Conservation (phyloP, 2,113 vertebrate species). For the Chaetops frenatus region DNA sequence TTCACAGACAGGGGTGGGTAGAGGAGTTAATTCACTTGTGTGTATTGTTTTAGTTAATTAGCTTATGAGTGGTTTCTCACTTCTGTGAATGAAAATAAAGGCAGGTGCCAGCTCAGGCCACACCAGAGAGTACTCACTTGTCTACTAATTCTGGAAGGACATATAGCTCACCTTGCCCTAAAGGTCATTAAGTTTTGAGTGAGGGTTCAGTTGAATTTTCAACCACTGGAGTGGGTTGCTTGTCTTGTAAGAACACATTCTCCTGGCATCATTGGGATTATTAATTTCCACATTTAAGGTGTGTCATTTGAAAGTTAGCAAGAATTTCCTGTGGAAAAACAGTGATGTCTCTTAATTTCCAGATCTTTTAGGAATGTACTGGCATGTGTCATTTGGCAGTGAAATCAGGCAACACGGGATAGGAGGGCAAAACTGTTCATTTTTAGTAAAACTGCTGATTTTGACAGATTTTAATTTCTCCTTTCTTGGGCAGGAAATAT, state of each 20-base stretch:
- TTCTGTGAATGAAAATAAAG: neutral
- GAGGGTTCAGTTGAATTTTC: neutral
- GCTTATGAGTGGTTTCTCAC: neutral
- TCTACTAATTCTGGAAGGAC: neutral
- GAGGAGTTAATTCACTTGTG: neutral
- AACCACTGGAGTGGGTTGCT: neutral
- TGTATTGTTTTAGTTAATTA: neutral
- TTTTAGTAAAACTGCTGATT: neutral
- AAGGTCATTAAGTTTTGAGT: neutral
- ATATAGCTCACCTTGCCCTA: neutral
- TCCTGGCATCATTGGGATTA: neutral
- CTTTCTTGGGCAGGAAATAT: neutral
- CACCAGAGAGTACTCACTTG: rapidly evolving
- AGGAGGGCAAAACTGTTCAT: neutral
- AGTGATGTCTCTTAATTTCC: neutral
- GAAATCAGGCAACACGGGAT: neutral
- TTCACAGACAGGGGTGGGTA: neutral
- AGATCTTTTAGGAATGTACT: neutral
- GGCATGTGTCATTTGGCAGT: neutral
- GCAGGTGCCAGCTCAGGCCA: neutral
- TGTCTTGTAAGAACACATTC: neutral
- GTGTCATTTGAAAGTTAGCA: neutral
- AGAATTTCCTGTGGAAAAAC: neutral
- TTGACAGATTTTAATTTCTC: neutral
- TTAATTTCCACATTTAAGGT: neutral